Percentiles rank a stretch among this genome's conserved stretches.
phyloP scores from a whole-genome alignment of 1,140 invertebrate species.

The Aethina tumida region DNA sequence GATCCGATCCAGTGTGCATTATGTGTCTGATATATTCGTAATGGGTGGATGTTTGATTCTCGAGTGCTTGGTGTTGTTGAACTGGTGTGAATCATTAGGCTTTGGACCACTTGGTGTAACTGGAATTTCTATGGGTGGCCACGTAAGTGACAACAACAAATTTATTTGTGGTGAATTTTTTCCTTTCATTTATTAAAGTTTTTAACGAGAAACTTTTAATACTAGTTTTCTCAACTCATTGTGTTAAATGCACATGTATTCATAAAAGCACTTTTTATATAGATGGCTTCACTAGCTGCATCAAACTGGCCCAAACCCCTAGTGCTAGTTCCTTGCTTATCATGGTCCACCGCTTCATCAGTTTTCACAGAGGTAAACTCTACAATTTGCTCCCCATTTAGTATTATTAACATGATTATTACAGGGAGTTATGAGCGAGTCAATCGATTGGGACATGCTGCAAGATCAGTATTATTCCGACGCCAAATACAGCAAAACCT shows the following conservation, averaged over 20 bases:
- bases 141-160: slow-evolving; percentile 56
- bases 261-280: slow-evolving; percentile 14
- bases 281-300: slow-evolving; percentile 96
- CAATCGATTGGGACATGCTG: slow-evolving; percentile 88
- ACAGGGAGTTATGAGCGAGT: slow-evolving; percentile 87
- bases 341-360: slow-evolving; percentile 92
- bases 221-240: slow-evolving; percentile 2
- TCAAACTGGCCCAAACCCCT: slow-evolving; percentile 91
- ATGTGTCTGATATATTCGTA: slow-evolving; percentile 97
- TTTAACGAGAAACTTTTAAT: slow-evolving; percentile 6
- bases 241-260: too few species aligned
- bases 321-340: slow-evolving; percentile 87
- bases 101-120: slow-evolving; percentile 87
- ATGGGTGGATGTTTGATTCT: slow-evolving; percentile 96
- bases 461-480: slow-evolving; percentile 85
- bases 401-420: slow-evolving; percentile 12
- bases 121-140: slow-evolving; percentile 99
- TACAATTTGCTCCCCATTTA: slow-evolving; percentile 3
- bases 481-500: slow-evolving; percentile 66
- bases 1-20: slow-evolving; percentile 81
- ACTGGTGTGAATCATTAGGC: slow-evolving; percentile 84
- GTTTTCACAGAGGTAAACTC: slow-evolving; percentile 83
- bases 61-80: slow-evolving; percentile 83
- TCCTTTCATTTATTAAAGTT: neutral
- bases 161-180: neutral